Percentiles rank a stretch among this genome's conserved stretches.
Evolutionary conservation across 2,113 vertebrate genomes (phyloP).

Genomic region (Centropristis striata): DNA sequence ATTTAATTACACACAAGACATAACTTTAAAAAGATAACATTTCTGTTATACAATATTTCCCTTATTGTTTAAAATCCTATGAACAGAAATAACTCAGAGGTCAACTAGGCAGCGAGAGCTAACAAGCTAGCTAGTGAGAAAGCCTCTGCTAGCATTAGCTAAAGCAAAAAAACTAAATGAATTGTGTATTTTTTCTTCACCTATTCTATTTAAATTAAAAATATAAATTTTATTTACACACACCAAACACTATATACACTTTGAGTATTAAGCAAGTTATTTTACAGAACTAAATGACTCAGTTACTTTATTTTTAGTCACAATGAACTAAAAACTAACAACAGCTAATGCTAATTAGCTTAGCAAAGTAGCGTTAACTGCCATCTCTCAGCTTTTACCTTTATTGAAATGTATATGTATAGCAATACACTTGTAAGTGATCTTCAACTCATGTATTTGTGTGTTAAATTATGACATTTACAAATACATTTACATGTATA

Average conservation of each 20-base stretch:
- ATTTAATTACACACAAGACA: not conserved
- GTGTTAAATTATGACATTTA: not conserved
- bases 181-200: not conserved
- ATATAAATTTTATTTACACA: no score
- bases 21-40: not conserved
- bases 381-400: not conserved
- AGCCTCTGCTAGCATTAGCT: not conserved
- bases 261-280: not conserved
- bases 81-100: not conserved
- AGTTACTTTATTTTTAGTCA: not conserved
- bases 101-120: not conserved
- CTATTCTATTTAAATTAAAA: not conserved
- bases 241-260: no score
- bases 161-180: no score
- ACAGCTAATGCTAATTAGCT: not conserved
- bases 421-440: not conserved
- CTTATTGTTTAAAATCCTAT: no score
- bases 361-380: not conserved
- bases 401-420: not conserved
- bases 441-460: not conserved
- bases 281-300: not conserved
- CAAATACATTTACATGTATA: no score
- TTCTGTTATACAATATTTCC: not conserved
- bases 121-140: not conserved
- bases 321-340: no score